Conservation (phyloP, 2,797 vertebrate species). For the Bradypodion ventrale region DNA sequence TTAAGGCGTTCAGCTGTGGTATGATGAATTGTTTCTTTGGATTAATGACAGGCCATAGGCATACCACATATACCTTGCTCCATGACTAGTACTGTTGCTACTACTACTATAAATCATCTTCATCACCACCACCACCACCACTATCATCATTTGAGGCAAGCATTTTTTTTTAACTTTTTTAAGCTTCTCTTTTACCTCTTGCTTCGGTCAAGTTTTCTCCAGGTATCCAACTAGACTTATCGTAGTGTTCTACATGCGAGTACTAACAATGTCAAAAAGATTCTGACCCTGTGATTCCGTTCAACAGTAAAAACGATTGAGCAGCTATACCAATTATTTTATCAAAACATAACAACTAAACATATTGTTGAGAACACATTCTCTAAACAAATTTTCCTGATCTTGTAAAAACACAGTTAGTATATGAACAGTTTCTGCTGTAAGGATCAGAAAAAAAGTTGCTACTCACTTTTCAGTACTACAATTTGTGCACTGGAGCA, state of each 20-base stretch:
- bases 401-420: not conserved
- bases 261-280: not conserved
- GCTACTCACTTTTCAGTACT: constrained; percentile 10
- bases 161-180: not conserved
- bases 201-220: not conserved
- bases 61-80: too few relatives aligned
- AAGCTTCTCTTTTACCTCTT: not conserved
- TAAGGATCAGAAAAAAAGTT: constrained; percentile 2
- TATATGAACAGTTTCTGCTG: not conserved
- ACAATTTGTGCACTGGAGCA: constrained; percentile 9
- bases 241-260: not conserved
- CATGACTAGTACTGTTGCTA: too few relatives aligned
- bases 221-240: not conserved
- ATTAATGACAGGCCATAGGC: too few relatives aligned
- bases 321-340: not conserved
- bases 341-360: not conserved
- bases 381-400: not conserved
- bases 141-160: too few relatives aligned
- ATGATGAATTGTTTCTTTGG: too few relatives aligned
- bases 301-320: not conserved
- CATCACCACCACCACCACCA: not conserved
- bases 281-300: not conserved
- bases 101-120: too few relatives aligned
- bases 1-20: too few relatives aligned
- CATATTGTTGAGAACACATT: not conserved